Evolutionary conservation across 2,113 vertebrate species (phyloP), one percentile per base, ranked within the genome.

Genomic region (Percopsis transmontana): DNA sequence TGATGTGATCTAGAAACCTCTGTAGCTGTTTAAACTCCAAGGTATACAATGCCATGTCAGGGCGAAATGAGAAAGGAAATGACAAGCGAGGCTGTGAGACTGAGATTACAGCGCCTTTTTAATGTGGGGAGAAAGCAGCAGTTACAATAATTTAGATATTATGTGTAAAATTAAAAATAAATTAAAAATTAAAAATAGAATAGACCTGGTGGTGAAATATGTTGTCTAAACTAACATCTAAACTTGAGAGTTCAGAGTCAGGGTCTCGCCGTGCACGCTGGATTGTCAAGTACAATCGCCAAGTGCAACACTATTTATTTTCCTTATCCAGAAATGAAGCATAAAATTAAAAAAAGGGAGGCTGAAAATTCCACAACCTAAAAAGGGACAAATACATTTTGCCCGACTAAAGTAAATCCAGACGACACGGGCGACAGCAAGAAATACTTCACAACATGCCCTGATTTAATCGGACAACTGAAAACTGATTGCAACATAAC

Each of bases 51-150:
- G 76, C 58, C 68, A 58, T 80, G 72, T 79, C 79, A 80, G 61
- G 47, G 70, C 77, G 86, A 89, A 88, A 83, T 59, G 63, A 62
- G 61, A 77, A 62, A 85, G 77, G 83, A 84, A 88, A 87, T 87
- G 79, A 89, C 80, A 86, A 86, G 85, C 68, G 70, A 80, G 75
- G 65, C 55, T 80, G 76, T 57, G 79, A 83, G 68, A 50, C 58
- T 16, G 52, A 78, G 74, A 83, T 80, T 62, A 73, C 64, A 27
- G 56, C 63, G 0, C 14, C 41, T 41, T 65, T 78, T 81, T 76
- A 15, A 52, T 53, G 42, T 65, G 53, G 42, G 20, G n/a, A 23
- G 21, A 78, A 45, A 82, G 62, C 47, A 54, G 8, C 61, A 64
- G 55, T 38, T 9, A n/a, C 27, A 33, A 7, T 33, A 33, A 7